phyloP scores from a whole-genome alignment of 2,888 invertebrate genomes.

The Drosophila monieri region DNA sequence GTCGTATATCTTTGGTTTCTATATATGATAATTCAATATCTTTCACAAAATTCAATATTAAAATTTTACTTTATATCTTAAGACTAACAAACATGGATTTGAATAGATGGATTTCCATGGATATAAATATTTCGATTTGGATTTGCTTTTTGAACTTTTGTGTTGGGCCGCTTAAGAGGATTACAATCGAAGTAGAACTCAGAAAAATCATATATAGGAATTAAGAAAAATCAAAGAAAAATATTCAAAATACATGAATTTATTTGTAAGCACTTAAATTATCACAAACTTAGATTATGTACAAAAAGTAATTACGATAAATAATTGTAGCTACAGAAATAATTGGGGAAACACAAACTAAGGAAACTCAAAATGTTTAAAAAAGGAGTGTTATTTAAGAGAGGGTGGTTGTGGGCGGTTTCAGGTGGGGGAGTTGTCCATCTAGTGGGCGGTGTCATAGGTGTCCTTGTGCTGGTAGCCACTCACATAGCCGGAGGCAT shows the following conservation, averaged over 20 bases:
- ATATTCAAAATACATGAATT: conserved; percentile 27
- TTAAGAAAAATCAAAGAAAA: conserved; percentile 27
- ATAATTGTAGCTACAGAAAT: conserved; percentile 51
- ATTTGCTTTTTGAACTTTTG: conserved; percentile 64
- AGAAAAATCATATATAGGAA: conserved; percentile 15
- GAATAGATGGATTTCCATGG: conserved; percentile 14
- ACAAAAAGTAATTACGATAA: conserved; percentile 47
- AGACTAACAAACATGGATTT: conserved; percentile 58
- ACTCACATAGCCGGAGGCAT: conserved; percentile 91
- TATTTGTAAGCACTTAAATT: conserved; percentile 69
- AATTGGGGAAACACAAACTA: conserved; percentile 38
- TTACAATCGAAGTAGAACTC: conserved; percentile 13
- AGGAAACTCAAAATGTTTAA: conserved; percentile 33
- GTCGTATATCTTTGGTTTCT: conserved; percentile 42
- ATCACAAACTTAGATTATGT: conserved; percentile 68
- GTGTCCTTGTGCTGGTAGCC: conserved; percentile 94
- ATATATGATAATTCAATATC: conserved; percentile 30
- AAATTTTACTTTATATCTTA: conserved; percentile 50
- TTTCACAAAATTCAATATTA: conserved; percentile 37
- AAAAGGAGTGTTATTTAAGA: conserved; percentile 5
- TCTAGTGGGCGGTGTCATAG: conserved; percentile 87
- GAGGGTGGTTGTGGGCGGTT: conserved; percentile 2
- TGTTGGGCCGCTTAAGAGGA: conserved; percentile 56
- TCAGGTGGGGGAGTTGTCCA: conserved; percentile 4
- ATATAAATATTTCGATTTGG: conserved; percentile 31